These are phyloP conservation scores for Chaetops frenatus DNA, from an alignment of 2,113 vertebrate genomes.

Conservation along the genomic window DNA sequence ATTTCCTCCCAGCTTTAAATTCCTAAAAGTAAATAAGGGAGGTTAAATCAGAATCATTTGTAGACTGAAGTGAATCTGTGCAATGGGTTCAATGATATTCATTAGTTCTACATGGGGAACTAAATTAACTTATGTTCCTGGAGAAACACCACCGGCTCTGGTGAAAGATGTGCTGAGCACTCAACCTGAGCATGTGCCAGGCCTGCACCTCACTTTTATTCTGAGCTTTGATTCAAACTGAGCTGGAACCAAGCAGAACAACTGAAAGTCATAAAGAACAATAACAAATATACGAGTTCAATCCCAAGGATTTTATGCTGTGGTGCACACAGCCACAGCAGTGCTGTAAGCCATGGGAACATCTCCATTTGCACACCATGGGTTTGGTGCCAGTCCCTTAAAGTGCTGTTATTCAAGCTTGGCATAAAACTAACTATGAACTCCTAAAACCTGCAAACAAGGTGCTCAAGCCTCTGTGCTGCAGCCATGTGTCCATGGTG, in stretches of 20 bases:
- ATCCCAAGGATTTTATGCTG: background rate
- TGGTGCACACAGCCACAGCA: background rate
- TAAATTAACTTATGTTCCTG: background rate
- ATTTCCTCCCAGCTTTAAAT: background rate
- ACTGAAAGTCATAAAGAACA: background rate
- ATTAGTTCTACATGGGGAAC: background rate
- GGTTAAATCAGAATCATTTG: constrained; percentile 3
- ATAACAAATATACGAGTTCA: background rate
- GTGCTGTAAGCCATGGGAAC: background rate
- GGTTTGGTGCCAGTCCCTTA: background rate
- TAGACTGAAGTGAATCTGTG: background rate
- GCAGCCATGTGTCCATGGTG: rapidly evolving
- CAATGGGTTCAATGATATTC: background rate
- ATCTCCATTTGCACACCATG: rapidly evolving
- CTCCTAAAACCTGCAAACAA: background rate
- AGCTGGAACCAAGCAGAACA: background rate
- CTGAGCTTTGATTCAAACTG: background rate
- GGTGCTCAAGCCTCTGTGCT: background rate
- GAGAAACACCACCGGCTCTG: background rate
- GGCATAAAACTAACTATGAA: background rate
- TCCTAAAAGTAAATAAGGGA: background rate
- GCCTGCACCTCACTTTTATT: background rate
- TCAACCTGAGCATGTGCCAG: background rate
- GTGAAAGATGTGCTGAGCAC: background rate
- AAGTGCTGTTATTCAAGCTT: background rate